These are phyloP conservation scores for Ochlodes sylvanus DNA, from an alignment of 2,888 invertebrate species.

Conservation along the genomic window DNA sequence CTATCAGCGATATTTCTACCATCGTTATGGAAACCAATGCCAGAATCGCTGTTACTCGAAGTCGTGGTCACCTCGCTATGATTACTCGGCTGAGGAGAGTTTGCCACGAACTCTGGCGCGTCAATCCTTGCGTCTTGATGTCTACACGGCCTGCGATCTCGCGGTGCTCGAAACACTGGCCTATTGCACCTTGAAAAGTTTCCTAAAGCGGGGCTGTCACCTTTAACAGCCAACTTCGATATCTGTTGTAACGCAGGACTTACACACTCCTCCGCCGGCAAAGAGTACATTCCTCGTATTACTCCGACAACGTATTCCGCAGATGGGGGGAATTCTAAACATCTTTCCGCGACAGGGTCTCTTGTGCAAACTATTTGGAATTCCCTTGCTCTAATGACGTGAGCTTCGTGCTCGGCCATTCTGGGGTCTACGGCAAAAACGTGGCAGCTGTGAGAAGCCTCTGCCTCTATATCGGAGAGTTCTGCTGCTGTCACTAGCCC, in stretches of 20 bases:
- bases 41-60: slow-evolving; percentile 97
- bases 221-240: slow-evolving; percentile 74
- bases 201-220: slow-evolving; percentile 74
- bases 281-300: slow-evolving; percentile 89
- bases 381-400: slow-evolving; percentile 91
- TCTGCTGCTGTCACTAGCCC: slow-evolving; percentile 95
- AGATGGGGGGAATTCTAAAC: slow-evolving; percentile 95
- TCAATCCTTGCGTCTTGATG: slow-evolving; percentile 68
- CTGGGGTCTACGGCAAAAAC: slow-evolving; percentile 97
- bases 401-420: slow-evolving; percentile 92
- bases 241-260: slow-evolving; percentile 74
- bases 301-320: slow-evolving; percentile 91
- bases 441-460: slow-evolving; percentile 94
- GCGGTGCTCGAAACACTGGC: slow-evolving; percentile 65
- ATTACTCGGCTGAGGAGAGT: slow-evolving; percentile 94
- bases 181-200: slow-evolving; percentile 70
- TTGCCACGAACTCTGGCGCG: slow-evolving; percentile 85
- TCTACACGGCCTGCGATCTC: slow-evolving; percentile 67
- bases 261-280: slow-evolving; percentile 76
- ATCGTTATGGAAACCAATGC: slow-evolving; percentile 97
- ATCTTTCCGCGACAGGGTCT: slow-evolving; percentile 90
- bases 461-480: slow-evolving; percentile 68
- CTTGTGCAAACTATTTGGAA: slow-evolving; percentile 95
- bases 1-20: slow-evolving; percentile 93
- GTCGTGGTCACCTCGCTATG: slow-evolving; percentile 92